Percentiles rank a stretch among this genome's conserved stretches.
Evolutionary conservation across 2,113 vertebrate genomes (phyloP).

Genomic region (Triplophysa siluroides): DNA sequence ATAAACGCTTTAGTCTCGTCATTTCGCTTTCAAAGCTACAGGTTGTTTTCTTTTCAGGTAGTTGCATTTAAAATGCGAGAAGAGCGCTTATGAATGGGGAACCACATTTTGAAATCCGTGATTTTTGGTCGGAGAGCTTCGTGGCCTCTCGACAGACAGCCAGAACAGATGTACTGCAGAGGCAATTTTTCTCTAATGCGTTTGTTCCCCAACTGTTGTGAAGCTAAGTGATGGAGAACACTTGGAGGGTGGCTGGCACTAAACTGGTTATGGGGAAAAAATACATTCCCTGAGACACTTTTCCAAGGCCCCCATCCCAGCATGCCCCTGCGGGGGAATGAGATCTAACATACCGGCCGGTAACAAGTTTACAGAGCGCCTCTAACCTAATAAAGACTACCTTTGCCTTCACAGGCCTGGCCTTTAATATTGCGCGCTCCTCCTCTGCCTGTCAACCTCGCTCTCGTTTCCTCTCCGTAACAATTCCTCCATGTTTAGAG

Average conservation of each 20-base stretch:
- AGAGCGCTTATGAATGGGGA: background rate
- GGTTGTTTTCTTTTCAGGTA: background rate
- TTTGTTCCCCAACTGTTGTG: slow-evolving; percentile 68
- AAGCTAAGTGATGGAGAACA: slow-evolving; percentile 74
- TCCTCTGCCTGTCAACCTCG: slow-evolving; percentile 55
- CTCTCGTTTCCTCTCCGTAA: slow-evolving; percentile 52
- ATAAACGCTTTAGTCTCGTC: background rate
- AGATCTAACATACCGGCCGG: slow-evolving; percentile 59
- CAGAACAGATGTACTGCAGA: slow-evolving; percentile 50
- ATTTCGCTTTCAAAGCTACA: background rate
- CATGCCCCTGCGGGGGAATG: slow-evolving; percentile 54
- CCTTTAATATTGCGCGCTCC: slow-evolving; percentile 62
- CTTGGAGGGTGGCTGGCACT: slow-evolving; percentile 65
- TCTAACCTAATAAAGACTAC: slow-evolving; percentile 67
- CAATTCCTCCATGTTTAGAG: slow-evolving; percentile 55
- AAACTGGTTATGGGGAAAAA: slow-evolving; percentile 69
- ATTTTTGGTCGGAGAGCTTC: slow-evolving; percentile 10
- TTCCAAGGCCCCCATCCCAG: slow-evolving; percentile 46
- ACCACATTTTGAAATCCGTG: background rate
- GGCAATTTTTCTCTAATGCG: slow-evolving; percentile 56
- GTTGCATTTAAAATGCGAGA: background rate
- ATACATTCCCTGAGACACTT: slow-evolving; percentile 59
- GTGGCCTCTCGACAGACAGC: slow-evolving; percentile 16
- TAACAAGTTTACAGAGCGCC: slow-evolving; percentile 68
- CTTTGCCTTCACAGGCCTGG: slow-evolving; percentile 48